Evolutionary conservation across 2,888 invertebrate genomes (phyloP), one percentile per base, ranked within the genome.

Genomic region (Lacanobia oleracea): DNA sequence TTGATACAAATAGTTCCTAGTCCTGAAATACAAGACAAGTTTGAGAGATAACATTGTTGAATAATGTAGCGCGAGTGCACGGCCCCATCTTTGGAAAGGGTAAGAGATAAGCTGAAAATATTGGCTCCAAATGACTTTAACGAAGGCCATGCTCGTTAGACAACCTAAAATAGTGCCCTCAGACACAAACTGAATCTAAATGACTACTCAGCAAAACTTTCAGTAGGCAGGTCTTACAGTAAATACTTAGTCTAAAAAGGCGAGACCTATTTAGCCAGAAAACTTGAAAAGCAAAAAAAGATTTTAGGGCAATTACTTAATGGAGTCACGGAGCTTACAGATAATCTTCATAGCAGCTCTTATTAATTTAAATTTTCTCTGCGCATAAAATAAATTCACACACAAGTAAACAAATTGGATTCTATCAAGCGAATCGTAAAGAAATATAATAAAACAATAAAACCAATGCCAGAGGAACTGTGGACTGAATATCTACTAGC

Each of bases 71-170:
- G 48, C 21, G 59, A 63, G 43, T 66, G 63, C 37, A 37, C 21
- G 59, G 16, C 27, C 37, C 37, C 33, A 45, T 62, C 48, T 65
- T 69, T 81, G 51, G 66, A 50, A 76, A 56, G 21, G 56, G 43
- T 56, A 50, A 23, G 40, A 64, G 82, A 77, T 81, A 81, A 78
- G 59, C 54, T 59, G 9, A 75, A 74, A 83, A 70, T 83, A 79
- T 74, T 69, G 68, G 56, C 33, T 45, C 18, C 33, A 62, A 80
- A 80, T 70, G 57, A 79, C 69, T 73, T 63, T 51, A 53, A 65
- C 69, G 63, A 61, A 61, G 67, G 67, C 43, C 68, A 62, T 48
- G 45, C 67, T 80, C 63, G 61, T 80, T 83, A 79, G 63, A 53
- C 43, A 67, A 60, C 48, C 64, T 51, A 33, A 82, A 67, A 50